A percentile compares a stretch with the other conserved stretches of the same genome.
Evolutionary conservation across 2,888 invertebrate species (phyloP).

Genomic region (Drosophila nr. perissopoda): DNA sequence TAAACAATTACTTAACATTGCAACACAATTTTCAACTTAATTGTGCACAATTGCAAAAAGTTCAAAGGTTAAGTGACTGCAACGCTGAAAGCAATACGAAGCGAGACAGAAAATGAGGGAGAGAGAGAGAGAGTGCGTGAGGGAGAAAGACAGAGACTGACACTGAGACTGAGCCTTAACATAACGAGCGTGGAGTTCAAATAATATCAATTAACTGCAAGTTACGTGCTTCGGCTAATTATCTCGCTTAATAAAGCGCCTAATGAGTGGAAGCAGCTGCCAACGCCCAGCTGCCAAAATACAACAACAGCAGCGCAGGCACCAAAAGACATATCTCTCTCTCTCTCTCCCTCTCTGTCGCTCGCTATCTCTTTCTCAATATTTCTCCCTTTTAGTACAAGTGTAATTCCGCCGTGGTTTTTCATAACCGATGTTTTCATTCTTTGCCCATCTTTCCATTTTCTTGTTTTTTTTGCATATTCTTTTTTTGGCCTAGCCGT

Average conservation of each 20-base stretch:
- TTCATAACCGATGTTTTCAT: constrained; percentile 41
- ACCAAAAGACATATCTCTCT: background rate
- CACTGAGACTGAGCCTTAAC: constrained; percentile 39
- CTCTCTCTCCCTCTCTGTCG: background rate
- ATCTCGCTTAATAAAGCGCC: constrained; percentile 82
- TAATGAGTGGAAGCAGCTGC: constrained; percentile 82
- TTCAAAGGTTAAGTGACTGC: constrained; percentile 70
- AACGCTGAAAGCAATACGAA: constrained; percentile 38
- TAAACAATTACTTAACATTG: constrained; percentile 75
- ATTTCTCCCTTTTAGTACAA: constrained; percentile 13
- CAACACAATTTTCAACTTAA: constrained; percentile 72
- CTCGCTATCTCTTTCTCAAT: constrained; percentile 17
- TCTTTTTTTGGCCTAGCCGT: constrained; percentile 22
- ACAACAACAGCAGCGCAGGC: constrained; percentile 32
- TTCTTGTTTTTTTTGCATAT: constrained; percentile 4
- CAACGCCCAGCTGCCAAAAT: constrained; percentile 69
- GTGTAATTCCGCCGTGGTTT: constrained; percentile 20
- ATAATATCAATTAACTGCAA: constrained; percentile 83
- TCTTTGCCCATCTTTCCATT: constrained; percentile 37
- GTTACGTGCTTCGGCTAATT: constrained; percentile 81
- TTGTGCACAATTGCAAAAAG: constrained; percentile 73
- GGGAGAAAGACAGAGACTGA: constrained; percentile 8
- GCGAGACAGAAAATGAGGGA: background rate
- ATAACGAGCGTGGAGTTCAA: constrained; percentile 70
- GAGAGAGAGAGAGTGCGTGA: constrained; percentile 6